These are phyloP conservation scores for Listronotus oregonensis DNA, from an alignment of 1,140 invertebrate genomes.

Conservation along the genomic window DNA sequence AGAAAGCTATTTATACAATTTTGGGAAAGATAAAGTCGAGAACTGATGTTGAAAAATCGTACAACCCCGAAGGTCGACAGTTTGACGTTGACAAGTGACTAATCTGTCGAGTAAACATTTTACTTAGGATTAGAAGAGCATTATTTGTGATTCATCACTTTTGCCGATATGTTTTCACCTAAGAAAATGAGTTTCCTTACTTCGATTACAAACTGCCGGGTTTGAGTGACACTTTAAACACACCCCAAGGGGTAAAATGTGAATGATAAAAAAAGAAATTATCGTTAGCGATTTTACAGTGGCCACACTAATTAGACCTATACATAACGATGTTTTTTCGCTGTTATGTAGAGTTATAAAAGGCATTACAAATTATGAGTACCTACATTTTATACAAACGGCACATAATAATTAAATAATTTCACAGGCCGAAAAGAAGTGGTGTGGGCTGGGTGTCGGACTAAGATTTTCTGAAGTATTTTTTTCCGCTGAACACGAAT, in stretches of 20 bases:
- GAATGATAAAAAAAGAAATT: conserved; percentile 10
- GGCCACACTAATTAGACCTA: neutral
- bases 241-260: conserved; percentile 13
- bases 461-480: no score
- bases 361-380: no score
- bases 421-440: no score
- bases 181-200: conserved; percentile 26
- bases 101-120: conserved; percentile 33
- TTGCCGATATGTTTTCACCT: conserved; percentile 30
- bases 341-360: no score
- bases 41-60: conserved; percentile 35
- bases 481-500: no score
- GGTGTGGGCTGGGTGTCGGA: no score
- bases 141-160: conserved; percentile 28
- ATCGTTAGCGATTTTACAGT: neutral
- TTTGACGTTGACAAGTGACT: conserved; percentile 32
- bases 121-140: conserved; percentile 15
- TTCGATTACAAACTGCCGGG: conserved; percentile 21
- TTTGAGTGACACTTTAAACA: conserved; percentile 27
- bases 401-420: no score
- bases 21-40: conserved; percentile 26
- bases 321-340: no score
- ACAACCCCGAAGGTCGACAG: conserved; percentile 22
- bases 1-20: conserved; percentile 36
- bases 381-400: no score